A percentile compares a stretch with the other conserved stretches of the same genome.
phyloP scores from a whole-genome alignment of 2,113 vertebrate genomes.

The Saguinus imperator region DNA sequence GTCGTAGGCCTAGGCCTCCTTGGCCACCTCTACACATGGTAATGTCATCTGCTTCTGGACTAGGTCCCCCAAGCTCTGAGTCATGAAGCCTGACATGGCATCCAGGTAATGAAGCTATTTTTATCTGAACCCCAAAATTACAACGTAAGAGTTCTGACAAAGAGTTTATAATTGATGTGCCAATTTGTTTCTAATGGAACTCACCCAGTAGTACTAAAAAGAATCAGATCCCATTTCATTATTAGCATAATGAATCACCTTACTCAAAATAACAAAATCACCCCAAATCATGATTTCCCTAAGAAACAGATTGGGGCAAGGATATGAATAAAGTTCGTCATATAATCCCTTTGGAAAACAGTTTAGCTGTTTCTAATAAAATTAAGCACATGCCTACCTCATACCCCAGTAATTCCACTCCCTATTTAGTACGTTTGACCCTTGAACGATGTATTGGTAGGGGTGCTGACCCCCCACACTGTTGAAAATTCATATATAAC shows the following conservation, averaged over 20 bases:
- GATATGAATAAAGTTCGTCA: background rate
- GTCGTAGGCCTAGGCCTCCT: background rate
- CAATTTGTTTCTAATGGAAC: constrained; percentile 4
- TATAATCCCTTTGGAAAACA: background rate
- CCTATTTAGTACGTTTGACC: background rate
- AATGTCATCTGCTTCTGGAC: background rate
- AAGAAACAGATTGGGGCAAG: background rate
- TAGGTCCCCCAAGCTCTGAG: background rate
- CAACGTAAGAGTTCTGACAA: background rate
- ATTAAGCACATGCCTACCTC: background rate
- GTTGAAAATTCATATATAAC: background rate
- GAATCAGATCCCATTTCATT: constrained; percentile 22
- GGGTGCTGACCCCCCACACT: background rate
- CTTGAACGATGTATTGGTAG: background rate
- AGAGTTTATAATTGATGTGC: background rate
- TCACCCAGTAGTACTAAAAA: background rate
- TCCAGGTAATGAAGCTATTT: background rate
- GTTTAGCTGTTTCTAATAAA: background rate
- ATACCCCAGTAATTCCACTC: background rate
- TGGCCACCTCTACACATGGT: background rate
- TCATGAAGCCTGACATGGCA: background rate
- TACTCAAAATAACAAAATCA: constrained; percentile 32
- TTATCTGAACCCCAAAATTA: background rate
- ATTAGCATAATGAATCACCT: background rate
- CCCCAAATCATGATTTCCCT: background rate